These are phyloP conservation scores for Lordiphosa collinella DNA, from an alignment of 1,140 invertebrate genomes.

Conservation along the genomic window DNA sequence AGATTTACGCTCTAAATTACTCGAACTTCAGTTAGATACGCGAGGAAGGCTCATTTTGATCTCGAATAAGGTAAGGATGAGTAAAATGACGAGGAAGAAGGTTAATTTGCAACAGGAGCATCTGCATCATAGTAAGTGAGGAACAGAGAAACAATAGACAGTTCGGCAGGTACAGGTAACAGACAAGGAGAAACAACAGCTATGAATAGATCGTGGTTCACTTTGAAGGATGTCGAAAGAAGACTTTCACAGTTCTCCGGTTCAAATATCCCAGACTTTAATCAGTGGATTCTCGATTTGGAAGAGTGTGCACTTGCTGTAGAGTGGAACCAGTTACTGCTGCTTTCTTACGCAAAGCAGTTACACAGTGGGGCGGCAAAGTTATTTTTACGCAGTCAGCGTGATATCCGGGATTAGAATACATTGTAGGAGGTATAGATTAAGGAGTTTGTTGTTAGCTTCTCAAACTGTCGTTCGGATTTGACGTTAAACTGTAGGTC, in stretches of 20 bases:
- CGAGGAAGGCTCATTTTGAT: no score
- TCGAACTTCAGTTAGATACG: no score
- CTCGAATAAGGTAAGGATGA: neutral
- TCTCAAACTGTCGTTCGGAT: no score
- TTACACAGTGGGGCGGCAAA: slow-evolving; percentile 5
- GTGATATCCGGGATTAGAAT: neutral
- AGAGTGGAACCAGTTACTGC: neutral
- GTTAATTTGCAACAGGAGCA: no score
- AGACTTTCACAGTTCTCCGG: neutral
- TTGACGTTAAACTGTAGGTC: no score
- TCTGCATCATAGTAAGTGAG: neutral
- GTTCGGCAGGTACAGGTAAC: no score
- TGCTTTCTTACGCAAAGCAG: neutral
- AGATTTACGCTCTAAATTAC: no score
- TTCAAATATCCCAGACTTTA: neutral
- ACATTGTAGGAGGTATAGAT: neutral
- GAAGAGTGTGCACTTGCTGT: no score
- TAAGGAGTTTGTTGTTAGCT: neutral
- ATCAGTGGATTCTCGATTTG: neutral
- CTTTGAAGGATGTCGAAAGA: neutral
- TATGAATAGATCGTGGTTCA: neutral
- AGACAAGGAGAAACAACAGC: neutral
- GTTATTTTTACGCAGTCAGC: neutral
- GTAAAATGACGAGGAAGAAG: neutral
- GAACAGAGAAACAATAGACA: neutral